Evolutionary conservation across 2,888 invertebrate genomes (phyloP).

Genomic region (Dicyrtomina minuta): DNA sequence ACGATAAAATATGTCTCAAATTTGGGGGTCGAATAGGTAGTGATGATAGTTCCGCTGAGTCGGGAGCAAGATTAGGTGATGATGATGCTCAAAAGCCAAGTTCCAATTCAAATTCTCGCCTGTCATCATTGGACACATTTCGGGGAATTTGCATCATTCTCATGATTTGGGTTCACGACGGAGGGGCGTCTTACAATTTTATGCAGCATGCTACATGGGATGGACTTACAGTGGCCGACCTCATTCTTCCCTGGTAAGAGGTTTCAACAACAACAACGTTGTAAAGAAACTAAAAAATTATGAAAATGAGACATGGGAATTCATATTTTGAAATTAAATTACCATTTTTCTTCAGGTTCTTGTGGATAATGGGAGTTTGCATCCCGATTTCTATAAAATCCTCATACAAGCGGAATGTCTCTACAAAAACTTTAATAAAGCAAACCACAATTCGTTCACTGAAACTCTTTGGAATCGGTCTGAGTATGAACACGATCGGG

Average conservation of each 20-base stretch:
- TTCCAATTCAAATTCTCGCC: slow-evolving; percentile 29
- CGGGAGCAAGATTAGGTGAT: too few species aligned
- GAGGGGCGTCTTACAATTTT: slow-evolving; percentile 78
- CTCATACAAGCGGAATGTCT: slow-evolving; percentile 66
- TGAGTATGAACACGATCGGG: slow-evolving; percentile 68
- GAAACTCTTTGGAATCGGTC: slow-evolving; percentile 73
- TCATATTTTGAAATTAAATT: not conserved
- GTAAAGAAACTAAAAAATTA: not conserved
- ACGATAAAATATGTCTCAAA: not conserved
- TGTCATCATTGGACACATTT: slow-evolving; percentile 55
- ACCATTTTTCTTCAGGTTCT: slow-evolving; percentile 63
- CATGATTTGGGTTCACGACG: slow-evolving; percentile 91
- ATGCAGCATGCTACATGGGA: slow-evolving; percentile 91
- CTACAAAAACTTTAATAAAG: slow-evolving; percentile 63
- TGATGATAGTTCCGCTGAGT: not conserved
- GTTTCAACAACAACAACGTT: too few species aligned
- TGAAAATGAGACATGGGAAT: not conserved
- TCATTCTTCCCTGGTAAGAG: slow-evolving; percentile 83
- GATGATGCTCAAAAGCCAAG: not conserved
- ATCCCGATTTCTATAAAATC: slow-evolving; percentile 81
- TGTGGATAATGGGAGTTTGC: slow-evolving; percentile 97
- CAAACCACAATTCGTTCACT: slow-evolving; percentile 72
- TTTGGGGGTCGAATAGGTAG: not conserved
- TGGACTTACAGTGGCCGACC: slow-evolving; percentile 83
- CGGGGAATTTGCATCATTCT: slow-evolving; percentile 70